Percentiles rank a stretch among this genome's conserved stretches.
Evolutionary conservation across 2,113 vertebrate species (phyloP).

Genomic region (Scartelaos histophorus): DNA sequence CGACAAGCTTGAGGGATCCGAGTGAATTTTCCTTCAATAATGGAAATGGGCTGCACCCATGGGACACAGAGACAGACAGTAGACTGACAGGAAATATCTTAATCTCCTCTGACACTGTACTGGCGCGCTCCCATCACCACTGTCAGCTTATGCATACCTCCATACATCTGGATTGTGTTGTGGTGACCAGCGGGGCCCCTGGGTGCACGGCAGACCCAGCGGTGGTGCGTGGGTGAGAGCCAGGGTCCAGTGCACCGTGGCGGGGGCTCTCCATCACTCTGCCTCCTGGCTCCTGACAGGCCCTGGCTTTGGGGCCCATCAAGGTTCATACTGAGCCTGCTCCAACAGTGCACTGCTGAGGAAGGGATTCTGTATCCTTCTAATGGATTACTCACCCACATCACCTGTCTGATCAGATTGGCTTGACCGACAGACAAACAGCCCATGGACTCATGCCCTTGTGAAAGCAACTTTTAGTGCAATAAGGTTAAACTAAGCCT

Average conservation of each 20-base stretch:
- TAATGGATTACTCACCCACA: slow-evolving; percentile 79
- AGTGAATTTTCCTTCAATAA: slow-evolving; percentile 64
- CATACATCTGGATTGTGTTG: slow-evolving; percentile 81
- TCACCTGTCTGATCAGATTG: slow-evolving; percentile 77
- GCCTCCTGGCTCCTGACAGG: slow-evolving; percentile 76
- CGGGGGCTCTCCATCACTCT: slow-evolving; percentile 79
- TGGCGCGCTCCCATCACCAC: slow-evolving; percentile 50
- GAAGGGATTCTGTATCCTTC: slow-evolving; percentile 73
- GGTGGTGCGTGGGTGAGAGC: slow-evolving; percentile 72
- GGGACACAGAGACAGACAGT: slow-evolving; percentile 61
- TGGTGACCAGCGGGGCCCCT: slow-evolving; percentile 57
- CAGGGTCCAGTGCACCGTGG: slow-evolving; percentile 74
- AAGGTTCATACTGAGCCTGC: slow-evolving; percentile 63
- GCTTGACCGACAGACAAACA: slow-evolving; percentile 67
- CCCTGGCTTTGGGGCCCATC: slow-evolving; percentile 69
- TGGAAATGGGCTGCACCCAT: slow-evolving; percentile 64
- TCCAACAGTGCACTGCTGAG: slow-evolving; percentile 72
- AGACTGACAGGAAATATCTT: slow-evolving; percentile 72
- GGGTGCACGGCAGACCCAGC: slow-evolving; percentile 61
- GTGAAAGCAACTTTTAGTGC: slow-evolving; percentile 18
- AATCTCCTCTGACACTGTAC: slow-evolving; percentile 66
- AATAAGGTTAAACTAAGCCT: not conserved
- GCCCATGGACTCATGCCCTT: slow-evolving; percentile 6
- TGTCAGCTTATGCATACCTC: slow-evolving; percentile 45
- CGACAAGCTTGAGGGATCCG: slow-evolving; percentile 73